Conservation (phyloP, 2,888 invertebrate genomes). For the Xestobium rufovillosum region DNA sequence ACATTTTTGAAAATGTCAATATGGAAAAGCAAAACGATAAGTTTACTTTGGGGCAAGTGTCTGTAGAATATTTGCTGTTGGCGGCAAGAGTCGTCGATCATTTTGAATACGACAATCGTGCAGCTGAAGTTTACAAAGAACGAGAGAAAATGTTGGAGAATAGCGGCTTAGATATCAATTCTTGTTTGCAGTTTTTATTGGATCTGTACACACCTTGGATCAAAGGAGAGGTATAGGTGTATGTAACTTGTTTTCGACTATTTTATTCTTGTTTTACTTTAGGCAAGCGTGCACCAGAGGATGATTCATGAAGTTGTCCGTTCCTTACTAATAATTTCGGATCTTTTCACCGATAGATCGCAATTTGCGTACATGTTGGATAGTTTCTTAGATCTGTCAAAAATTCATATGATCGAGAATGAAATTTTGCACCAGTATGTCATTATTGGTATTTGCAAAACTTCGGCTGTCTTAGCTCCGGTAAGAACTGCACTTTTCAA, state of each 20-base stretch:
- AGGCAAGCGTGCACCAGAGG: constrained; percentile 43
- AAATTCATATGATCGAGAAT: constrained; percentile 64
- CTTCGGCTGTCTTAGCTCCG: constrained; percentile 57
- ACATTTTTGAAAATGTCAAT: constrained; percentile 54
- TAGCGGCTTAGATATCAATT: constrained; percentile 78
- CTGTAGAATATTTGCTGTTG: constrained; percentile 54
- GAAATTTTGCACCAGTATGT: constrained; percentile 68
- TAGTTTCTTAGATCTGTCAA: constrained; percentile 57
- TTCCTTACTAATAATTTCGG: constrained; percentile 65
- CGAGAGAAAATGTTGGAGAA: constrained; percentile 43
- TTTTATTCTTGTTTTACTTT: constrained; percentile 24
- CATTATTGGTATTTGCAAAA: constrained; percentile 59
- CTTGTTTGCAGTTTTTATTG: constrained; percentile 85
- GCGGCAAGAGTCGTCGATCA: constrained; percentile 49
- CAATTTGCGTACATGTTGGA: constrained; percentile 78
- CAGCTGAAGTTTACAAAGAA: constrained; percentile 30
- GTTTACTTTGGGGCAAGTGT: constrained; percentile 56
- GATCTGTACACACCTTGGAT: constrained; percentile 82
- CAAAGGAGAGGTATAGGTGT: constrained; percentile 45
- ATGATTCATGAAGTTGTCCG: constrained; percentile 53
- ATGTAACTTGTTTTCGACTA: too few species aligned
- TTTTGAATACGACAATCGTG: constrained; percentile 40
- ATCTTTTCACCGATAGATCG: constrained; percentile 64
- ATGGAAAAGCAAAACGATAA: constrained; percentile 49
- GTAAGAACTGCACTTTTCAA: too few species aligned